Base-by-base conservation (phyloP, 1,140 invertebrate species). In the Euura lappo region DNA sequence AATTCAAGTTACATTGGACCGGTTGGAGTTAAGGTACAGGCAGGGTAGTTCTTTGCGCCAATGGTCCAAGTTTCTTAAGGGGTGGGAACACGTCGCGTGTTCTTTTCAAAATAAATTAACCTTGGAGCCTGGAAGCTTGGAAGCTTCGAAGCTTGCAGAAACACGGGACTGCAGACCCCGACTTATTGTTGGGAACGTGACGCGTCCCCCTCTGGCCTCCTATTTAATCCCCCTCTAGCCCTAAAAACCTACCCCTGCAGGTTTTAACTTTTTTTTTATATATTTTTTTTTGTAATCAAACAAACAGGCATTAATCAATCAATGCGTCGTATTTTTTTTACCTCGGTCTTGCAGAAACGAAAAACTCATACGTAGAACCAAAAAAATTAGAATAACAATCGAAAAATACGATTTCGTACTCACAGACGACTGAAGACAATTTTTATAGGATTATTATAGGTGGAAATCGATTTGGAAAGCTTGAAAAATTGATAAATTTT, bases 1-100 rank as follows among this genome's bases (percentile, higher is more conserved):
- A 77, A 77, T 75, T 60, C 69, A 73, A 77, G 72, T 77, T 76
- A 70, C 73, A 76, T 76, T 67, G 45, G 47, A 72, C 13, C 72
- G 47, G 2, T 51, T 51, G 7, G 7, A n/a, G 47, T n/a, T 7
- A n/a, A 51, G 11, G 47, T 51, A 28, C 28, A 51, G 47, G 47
- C 51, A 13, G 45, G 45, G 44, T 47, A 69, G 45, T 74, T 74
- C 65, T 65, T 69, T 65, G 6, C 67, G 47, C 47, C 13, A 46
- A 68, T 44, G 73, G 45, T 65, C 64, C 46, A 65, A 74, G 68
- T 74, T 74, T 73, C 28, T 51, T 51, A 51, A n/a, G 47, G 47
- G 45, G 65, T n/a, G 66, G 68, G 69, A 60, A 47, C 67, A 65
- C 75, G 72, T 28, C 28, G 28, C 47, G 47, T 73, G 75, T 76